A percentile compares a stretch with the other conserved stretches of the same genome.
Evolutionary conservation across 2,888 invertebrate species (phyloP).

Genomic region (Pteria penguin): DNA sequence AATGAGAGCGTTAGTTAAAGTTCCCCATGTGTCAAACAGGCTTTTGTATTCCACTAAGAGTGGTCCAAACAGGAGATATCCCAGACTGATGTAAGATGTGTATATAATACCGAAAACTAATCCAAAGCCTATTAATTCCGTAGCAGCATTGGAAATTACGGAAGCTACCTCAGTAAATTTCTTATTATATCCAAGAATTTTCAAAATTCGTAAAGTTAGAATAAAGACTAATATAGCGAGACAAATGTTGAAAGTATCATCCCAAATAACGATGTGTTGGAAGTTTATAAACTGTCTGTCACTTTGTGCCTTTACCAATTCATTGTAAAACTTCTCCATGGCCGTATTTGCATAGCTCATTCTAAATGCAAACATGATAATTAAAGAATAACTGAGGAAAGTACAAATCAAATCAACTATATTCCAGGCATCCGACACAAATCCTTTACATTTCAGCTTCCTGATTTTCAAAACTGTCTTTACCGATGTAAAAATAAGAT

Average conservation of each 20-base stretch:
- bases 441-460: slow-evolving; percentile 36
- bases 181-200: slow-evolving; percentile 81
- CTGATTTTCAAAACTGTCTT: slow-evolving; percentile 44
- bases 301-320: slow-evolving; percentile 37
- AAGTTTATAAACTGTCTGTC: slow-evolving; percentile 51
- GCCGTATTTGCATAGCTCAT: slow-evolving; percentile 43
- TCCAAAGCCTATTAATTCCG: slow-evolving; percentile 79
- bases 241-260: slow-evolving; percentile 72
- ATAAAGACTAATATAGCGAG: slow-evolving; percentile 59
- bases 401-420: slow-evolving; percentile 44
- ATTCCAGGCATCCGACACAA: slow-evolving; percentile 51
- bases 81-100: slow-evolving; percentile 73
- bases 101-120: slow-evolving; percentile 79
- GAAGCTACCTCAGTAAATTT: slow-evolving; percentile 80
- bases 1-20: slow-evolving; percentile 75
- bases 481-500: slow-evolving; percentile 44
- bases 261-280: slow-evolving; percentile 70
- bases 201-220: slow-evolving; percentile 61
- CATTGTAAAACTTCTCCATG: slow-evolving; percentile 46
- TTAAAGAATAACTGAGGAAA: slow-evolving; percentile 31
- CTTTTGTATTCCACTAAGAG: slow-evolving; percentile 71
- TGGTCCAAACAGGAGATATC: slow-evolving; percentile 76
- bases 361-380: slow-evolving; percentile 45
- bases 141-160: slow-evolving; percentile 78
- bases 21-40: slow-evolving; percentile 75